A percentile compares a stretch with the other conserved stretches of the same genome.
These are phyloP conservation scores for Amiota minor DNA, from an alignment of 2,888 invertebrate species.

Conservation along the genomic window DNA sequence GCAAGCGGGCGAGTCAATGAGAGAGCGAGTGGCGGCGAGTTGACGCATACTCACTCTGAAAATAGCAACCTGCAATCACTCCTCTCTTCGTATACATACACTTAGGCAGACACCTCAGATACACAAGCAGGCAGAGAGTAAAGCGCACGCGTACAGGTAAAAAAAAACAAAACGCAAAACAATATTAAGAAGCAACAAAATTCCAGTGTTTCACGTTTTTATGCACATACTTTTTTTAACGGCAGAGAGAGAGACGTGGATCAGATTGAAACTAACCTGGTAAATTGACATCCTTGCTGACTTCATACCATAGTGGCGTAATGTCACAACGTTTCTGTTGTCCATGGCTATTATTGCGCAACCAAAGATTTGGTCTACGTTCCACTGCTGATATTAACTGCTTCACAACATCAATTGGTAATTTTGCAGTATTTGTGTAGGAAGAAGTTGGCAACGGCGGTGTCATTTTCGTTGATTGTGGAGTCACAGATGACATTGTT, in stretches of 20 bases:
- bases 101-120: not conserved
- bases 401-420: constrained; percentile 64
- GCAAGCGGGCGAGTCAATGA: too few species aligned
- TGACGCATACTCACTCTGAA: too few species aligned
- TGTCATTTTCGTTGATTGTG: constrained; percentile 50
- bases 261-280: constrained; percentile 53
- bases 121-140: not conserved
- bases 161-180: not conserved
- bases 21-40: too few species aligned
- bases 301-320: constrained; percentile 63
- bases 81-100: not conserved
- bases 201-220: too few species aligned
- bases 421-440: constrained; percentile 64
- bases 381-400: constrained; percentile 64
- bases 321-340: constrained; percentile 62
- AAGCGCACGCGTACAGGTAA: constrained; percentile 5
- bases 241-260: constrained; percentile 10
- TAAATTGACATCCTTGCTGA: constrained; percentile 63
- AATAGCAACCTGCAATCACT: not conserved
- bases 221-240: constrained; percentile 15
- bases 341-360: constrained; percentile 58
- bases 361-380: constrained; percentile 62
- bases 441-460: constrained; percentile 39
- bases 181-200: too few species aligned
- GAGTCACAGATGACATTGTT: constrained; percentile 14